Percentiles rank a stretch among this genome's conserved stretches.
Conservation (phyloP, 1,140 invertebrate species). For the Amphibalanus amphitrite region DNA sequence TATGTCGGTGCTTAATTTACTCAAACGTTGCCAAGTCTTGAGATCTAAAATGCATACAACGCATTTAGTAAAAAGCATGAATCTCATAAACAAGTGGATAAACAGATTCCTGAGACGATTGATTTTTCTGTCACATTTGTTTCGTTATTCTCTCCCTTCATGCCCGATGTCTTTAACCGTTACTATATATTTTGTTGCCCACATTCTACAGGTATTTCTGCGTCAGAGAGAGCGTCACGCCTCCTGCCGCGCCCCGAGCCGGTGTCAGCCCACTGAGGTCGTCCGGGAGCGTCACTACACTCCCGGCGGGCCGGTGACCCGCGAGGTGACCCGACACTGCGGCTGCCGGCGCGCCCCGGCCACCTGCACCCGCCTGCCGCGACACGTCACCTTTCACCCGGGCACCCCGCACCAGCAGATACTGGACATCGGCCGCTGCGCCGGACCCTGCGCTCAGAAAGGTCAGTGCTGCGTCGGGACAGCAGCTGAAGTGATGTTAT, state of each 20-base stretch:
- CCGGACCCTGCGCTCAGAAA: constrained; percentile 28
- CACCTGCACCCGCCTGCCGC: constrained; percentile 26
- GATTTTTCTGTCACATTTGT: too few relatives aligned
- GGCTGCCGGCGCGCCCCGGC: constrained; percentile 19
- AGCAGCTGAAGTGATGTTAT: too few relatives aligned
- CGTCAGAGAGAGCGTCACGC: neutral
- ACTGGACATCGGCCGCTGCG: constrained; percentile 31
- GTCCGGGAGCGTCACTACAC: constrained; percentile 9
- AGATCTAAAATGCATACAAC: too few relatives aligned
- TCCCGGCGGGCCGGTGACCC: constrained; percentile 10
- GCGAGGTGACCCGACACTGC: constrained; percentile 24
- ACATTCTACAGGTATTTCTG: neutral
- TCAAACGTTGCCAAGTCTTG: too few relatives aligned
- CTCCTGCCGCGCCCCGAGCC: neutral
- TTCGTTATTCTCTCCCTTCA: too few relatives aligned
- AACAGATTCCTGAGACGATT: too few relatives aligned
- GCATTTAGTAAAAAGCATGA: too few relatives aligned
- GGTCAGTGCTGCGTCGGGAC: too few relatives aligned
- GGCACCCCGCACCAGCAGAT: constrained; percentile 32
- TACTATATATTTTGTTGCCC: too few relatives aligned
- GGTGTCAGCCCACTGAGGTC: neutral
- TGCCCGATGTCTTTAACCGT: too few relatives aligned
- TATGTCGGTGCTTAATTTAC: too few relatives aligned
- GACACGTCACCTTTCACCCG: constrained; percentile 27
- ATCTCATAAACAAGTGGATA: too few relatives aligned